Evolutionary conservation across 2,113 vertebrate species (phyloP).

Genomic region (Microtus oregoni): DNA sequence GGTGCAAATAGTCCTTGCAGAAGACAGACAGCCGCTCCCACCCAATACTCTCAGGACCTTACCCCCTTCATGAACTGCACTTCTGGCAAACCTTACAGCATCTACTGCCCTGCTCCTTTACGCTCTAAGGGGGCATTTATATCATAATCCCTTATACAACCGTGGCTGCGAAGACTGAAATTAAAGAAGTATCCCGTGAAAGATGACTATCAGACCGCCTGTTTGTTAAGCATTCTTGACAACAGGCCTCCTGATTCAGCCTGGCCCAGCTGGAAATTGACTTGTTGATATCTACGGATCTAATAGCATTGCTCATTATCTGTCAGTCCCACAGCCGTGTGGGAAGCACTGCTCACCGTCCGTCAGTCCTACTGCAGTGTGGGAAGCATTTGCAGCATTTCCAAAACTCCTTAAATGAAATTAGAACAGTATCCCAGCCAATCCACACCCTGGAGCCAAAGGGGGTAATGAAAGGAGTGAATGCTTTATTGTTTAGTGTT

Average conservation of each 20-base stretch:
- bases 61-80: neutral
- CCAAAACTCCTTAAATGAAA: constrained; percentile 33
- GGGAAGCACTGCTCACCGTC: neutral
- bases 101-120: neutral
- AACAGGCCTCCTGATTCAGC: neutral
- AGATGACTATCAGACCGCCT: neutral
- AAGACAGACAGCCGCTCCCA: neutral
- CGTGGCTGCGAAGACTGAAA: neutral
- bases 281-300: neutral
- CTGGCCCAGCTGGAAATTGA: neutral
- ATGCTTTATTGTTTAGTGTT: constrained; percentile 83
- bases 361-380: neutral
- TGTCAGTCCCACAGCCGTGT: neutral
- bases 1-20: neutral
- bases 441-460: constrained; percentile 55
- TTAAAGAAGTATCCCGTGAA: neutral
- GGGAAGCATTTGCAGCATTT: neutral
- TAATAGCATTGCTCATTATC: neutral
- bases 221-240: neutral
- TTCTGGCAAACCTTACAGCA: neutral
- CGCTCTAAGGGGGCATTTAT: constrained; percentile 28
- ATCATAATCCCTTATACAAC: neutral
- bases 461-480: constrained; percentile 76
- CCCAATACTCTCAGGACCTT: neutral
- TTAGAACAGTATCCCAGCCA: constrained; percentile 27